Conservation (phyloP, 2,797 vertebrate genomes). For the Naso thynnoides region DNA sequence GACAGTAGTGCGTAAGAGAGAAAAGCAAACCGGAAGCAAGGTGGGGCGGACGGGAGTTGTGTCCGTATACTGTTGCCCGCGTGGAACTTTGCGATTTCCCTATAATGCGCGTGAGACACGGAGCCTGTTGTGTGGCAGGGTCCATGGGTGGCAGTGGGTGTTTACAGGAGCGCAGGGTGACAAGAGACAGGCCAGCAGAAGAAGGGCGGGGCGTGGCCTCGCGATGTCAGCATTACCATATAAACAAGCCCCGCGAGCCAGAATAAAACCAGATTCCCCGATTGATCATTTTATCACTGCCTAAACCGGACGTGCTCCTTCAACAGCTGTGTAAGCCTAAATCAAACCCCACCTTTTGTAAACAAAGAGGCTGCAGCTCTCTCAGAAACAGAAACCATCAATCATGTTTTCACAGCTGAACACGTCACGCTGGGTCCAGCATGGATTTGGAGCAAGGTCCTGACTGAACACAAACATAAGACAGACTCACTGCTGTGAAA, state of each 20-base stretch:
- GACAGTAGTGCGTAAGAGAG: slow-evolving; percentile 46
- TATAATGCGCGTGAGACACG: not conserved
- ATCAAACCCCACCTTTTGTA: slow-evolving; percentile 49
- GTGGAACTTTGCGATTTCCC: not conserved
- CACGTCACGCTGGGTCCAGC: slow-evolving; percentile 34
- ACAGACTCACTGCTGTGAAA: not conserved
- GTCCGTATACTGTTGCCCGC: not conserved
- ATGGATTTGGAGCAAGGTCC: not conserved
- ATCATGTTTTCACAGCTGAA: slow-evolving; percentile 40
- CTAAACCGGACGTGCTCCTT: not conserved
- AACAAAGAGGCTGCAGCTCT: slow-evolving; percentile 40
- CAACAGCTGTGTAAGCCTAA: not conserved
- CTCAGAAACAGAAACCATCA: slow-evolving; percentile 44
- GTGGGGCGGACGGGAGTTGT: not conserved
- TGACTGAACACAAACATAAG: too few relatives aligned
- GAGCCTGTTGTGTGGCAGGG: not conserved
- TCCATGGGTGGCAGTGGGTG: slow-evolving; percentile 3
- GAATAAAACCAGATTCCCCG: not conserved
- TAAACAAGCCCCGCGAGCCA: slow-evolving; percentile 5
- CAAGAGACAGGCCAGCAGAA: slow-evolving; percentile 14
- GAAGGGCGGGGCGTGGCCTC: slow-evolving; percentile 64
- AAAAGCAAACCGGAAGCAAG: slow-evolving; percentile 45
- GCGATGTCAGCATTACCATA: slow-evolving; percentile 9
- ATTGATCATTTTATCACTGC: not conserved
- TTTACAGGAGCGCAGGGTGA: not conserved